A percentile compares a stretch with the other conserved stretches of the same genome.
These are phyloP conservation scores for Agapostemon virescens DNA, from an alignment of 2,888 invertebrate species.

Conservation along the genomic window DNA sequence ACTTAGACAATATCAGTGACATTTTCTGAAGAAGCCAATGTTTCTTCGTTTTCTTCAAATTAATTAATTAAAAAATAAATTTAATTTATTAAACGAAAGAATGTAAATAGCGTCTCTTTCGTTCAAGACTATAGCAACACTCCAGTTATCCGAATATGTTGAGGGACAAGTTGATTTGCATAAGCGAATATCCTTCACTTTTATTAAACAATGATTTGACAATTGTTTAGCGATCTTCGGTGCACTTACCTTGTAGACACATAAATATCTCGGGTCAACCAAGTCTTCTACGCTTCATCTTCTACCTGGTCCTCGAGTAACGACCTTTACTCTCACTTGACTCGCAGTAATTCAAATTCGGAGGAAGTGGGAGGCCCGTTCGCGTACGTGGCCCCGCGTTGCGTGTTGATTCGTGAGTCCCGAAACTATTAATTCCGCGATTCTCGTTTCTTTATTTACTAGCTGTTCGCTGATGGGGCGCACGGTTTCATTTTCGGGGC, in stretches of 20 bases:
- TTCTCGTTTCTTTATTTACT: conserved; percentile 41
- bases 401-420: conserved; percentile 46
- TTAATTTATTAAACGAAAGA: too few species aligned
- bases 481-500: neutral
- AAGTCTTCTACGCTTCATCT: conserved; percentile 21
- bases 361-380: conserved; percentile 46
- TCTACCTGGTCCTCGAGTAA: conserved; percentile 56
- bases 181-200: neutral
- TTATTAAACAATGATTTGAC: neutral
- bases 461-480: neutral
- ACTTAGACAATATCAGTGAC: neutral
- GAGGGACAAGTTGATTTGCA: too few species aligned
- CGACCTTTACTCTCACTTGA: conserved; percentile 48
- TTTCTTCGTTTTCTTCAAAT: neutral
- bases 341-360: conserved; percentile 63
- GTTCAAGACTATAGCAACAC: too few species aligned
- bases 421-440: conserved; percentile 52
- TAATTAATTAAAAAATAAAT: too few species aligned
- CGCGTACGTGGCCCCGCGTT: conserved; percentile 31
- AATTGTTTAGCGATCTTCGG: neutral
- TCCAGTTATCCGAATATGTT: too few species aligned
- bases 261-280: conserved; percentile 48
- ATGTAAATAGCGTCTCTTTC: too few species aligned
- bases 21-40: neutral
- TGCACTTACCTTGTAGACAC: conserved; percentile 10